Percentiles rank a stretch among this genome's conserved stretches.
Evolutionary conservation across 2,888 invertebrate species (phyloP).

Genomic region (Drosophila birchii): DNA sequence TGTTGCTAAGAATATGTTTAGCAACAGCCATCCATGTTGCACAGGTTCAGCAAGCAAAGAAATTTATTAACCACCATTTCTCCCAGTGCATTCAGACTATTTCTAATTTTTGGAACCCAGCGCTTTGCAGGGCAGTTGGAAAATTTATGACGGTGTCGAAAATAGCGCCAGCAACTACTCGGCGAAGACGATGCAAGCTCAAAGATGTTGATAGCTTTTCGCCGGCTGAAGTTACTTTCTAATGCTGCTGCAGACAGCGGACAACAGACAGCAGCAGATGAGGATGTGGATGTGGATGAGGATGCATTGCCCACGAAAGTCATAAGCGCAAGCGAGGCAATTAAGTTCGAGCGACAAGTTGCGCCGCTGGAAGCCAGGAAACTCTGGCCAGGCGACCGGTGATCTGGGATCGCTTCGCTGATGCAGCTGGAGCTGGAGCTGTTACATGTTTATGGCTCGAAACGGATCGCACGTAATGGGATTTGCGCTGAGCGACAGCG

Average conservation of each 20-base stretch:
- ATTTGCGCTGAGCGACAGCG: conserved; percentile 79
- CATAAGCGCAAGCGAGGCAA: conserved; percentile 79
- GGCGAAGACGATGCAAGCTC: conserved; percentile 54
- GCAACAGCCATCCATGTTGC: not conserved
- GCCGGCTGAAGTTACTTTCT: conserved; percentile 70
- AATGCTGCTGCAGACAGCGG: conserved; percentile 57
- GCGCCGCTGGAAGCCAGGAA: conserved; percentile 77
- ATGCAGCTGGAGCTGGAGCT: conserved; percentile 47
- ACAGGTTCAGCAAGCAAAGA: not conserved
- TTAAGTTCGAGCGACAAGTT: conserved; percentile 81
- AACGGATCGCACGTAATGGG: conserved; percentile 81
- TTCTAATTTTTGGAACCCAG: conserved; percentile 62
- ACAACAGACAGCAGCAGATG: conserved; percentile 42
- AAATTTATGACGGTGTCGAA: conserved; percentile 81
- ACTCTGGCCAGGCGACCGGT: conserved; percentile 28
- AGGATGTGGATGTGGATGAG: conserved; percentile 46
- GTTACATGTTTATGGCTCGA: conserved; percentile 80
- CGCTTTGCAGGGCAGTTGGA: conserved; percentile 74
- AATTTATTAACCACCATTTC: not conserved
- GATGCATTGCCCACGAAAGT: conserved; percentile 81
- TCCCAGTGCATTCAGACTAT: conserved; percentile 40
- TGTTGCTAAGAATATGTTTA: too few species aligned
- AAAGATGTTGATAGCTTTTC: conserved; percentile 66
- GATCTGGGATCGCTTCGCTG: conserved; percentile 24
- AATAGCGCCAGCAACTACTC: conserved; percentile 73